Evolutionary conservation across 2,888 invertebrate genomes (phyloP).

Genomic region (Xestia sexstrigata): DNA sequence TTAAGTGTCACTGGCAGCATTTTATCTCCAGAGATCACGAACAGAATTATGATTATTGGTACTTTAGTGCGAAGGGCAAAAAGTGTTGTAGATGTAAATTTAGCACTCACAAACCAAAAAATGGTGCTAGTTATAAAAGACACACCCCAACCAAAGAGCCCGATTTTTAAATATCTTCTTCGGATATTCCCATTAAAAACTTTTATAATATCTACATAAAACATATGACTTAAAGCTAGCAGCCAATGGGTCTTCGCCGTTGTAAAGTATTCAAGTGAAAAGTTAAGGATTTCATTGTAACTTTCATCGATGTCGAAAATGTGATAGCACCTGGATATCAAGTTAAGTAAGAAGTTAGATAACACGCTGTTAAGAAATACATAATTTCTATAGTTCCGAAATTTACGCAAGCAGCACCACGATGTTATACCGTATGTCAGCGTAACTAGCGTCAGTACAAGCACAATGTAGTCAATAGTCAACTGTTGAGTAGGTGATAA

Average conservation of each 20-base stretch:
- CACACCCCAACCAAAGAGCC: conserved; percentile 1
- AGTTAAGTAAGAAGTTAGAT: neutral
- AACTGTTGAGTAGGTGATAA: neutral
- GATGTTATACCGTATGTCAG: neutral
- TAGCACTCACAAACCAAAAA: too few relatives aligned
- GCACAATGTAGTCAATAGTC: too few relatives aligned
- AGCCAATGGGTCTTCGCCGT: conserved; percentile 1
- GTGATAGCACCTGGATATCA: neutral
- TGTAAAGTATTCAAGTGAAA: neutral
- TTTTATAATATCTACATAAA: neutral
- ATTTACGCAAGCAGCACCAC: conserved; percentile 3
- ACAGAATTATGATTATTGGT: too few relatives aligned
- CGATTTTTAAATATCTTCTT: conserved; percentile 2
- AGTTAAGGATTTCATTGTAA: neutral
- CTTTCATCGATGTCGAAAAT: too few relatives aligned
- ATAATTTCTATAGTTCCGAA: conserved; percentile 4
- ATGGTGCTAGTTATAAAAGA: neutral
- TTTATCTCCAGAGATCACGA: fast-evolving
- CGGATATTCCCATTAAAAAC: neutral
- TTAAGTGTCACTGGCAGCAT: neutral
- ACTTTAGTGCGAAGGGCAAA: too few relatives aligned
- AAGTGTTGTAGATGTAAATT: too few relatives aligned
- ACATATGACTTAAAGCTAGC: conserved; percentile 6
- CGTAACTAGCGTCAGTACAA: neutral
- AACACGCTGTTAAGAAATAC: neutral